phyloP scores from a whole-genome alignment of 2,113 vertebrate species.

The Labeo catla region DNA sequence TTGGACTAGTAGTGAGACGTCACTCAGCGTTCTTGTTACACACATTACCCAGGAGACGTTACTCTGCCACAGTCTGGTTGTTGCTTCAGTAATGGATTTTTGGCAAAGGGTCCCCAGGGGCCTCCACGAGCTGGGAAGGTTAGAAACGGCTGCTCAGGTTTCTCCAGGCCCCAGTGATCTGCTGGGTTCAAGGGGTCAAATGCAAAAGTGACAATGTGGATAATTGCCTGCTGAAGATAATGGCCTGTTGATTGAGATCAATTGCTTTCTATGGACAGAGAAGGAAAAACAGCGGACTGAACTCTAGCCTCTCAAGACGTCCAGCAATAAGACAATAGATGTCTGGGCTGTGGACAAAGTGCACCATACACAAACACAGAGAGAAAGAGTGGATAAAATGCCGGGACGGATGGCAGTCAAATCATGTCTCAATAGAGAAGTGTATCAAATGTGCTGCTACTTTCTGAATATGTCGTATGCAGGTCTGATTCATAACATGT shows the following conservation, averaged over 20 bases:
- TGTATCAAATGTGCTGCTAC: slow-evolving; percentile 38
- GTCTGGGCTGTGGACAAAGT: slow-evolving; percentile 55
- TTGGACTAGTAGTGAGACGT: background rate
- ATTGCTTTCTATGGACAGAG: slow-evolving; percentile 83
- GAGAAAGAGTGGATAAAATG: slow-evolving; percentile 1
- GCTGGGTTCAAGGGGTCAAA: slow-evolving; percentile 87
- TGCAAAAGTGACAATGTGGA: slow-evolving; percentile 95
- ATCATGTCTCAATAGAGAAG: background rate
- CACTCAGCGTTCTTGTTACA: slow-evolving; percentile 31
- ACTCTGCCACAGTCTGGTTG: slow-evolving; percentile 78
- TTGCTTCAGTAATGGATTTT: slow-evolving; percentile 80
- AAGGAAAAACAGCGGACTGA: slow-evolving; percentile 69
- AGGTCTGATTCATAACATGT: slow-evolving; percentile 24
- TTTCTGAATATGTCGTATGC: background rate
- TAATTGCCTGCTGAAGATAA: slow-evolving; percentile 94
- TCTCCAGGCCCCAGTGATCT: slow-evolving; percentile 84
- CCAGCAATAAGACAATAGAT: slow-evolving; percentile 63
- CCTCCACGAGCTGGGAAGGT: slow-evolving; percentile 79
- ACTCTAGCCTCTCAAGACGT: slow-evolving; percentile 70
- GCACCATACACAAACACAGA: slow-evolving; percentile 49
- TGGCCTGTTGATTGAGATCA: slow-evolving; percentile 92
- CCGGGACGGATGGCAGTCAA: background rate
- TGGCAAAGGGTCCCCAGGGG: slow-evolving; percentile 70
- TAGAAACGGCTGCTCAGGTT: slow-evolving; percentile 88
- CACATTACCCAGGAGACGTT: slow-evolving; percentile 76